Conservation (phyloP, 1,140 invertebrate genomes). For the Lasioglossum baleicum region DNA sequence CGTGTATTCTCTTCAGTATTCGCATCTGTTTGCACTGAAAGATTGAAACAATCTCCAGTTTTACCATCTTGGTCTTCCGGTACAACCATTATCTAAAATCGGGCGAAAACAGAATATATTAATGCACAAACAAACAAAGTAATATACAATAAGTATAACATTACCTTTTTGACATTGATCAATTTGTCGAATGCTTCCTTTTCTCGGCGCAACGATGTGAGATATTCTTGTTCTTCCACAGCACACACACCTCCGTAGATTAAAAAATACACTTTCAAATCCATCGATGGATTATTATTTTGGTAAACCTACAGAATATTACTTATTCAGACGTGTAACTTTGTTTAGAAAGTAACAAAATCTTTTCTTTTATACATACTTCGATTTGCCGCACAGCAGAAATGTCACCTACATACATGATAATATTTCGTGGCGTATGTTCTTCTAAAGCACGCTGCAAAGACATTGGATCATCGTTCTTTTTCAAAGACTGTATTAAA, state of each 20-base stretch:
- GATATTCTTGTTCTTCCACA: conserved; percentile 96
- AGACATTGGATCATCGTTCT: conserved; percentile 84
- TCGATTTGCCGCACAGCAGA: conserved; percentile 93
- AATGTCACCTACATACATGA: conserved; percentile 95
- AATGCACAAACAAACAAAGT: not conserved
- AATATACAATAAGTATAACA: conserved; percentile 18
- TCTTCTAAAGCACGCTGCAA: conserved; percentile 84
- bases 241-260: conserved; percentile 94
- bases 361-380: conserved; percentile 74
- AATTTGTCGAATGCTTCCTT: conserved; percentile 96
- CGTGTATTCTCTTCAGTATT: conserved; percentile 81
- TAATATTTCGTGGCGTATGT: conserved; percentile 89
- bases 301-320: conserved; percentile 84
- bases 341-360: conserved; percentile 7
- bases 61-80: conserved; percentile 95
- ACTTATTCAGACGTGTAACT: conserved; percentile 19
- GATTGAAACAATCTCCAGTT: conserved; percentile 85
- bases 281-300: conserved; percentile 81
- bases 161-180: conserved; percentile 94
- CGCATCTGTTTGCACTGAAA: conserved; percentile 79
- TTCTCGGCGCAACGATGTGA: conserved; percentile 93
- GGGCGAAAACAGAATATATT: not conserved
- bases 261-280: conserved; percentile 91
- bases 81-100: conserved; percentile 91
- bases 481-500: conserved; percentile 89